Evolutionary conservation across 2,797 vertebrate species (phyloP), one percentile per base, ranked within the genome.

Genomic region (Cygnus olor): DNA sequence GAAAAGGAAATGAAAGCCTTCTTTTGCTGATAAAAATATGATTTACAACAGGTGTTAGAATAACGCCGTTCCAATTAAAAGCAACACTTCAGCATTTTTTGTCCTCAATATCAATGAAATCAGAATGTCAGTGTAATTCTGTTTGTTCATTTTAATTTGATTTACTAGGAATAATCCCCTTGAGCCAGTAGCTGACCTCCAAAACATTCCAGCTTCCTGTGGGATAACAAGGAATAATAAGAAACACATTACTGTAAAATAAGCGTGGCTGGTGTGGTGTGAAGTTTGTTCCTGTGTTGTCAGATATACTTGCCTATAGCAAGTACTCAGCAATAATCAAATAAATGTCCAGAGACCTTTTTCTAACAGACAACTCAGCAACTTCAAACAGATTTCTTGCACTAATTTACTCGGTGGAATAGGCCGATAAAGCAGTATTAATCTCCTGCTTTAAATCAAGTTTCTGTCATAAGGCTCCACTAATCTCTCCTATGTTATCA

Each of bases 381-480:
- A 96, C 96, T 97, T 97, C 96, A 97, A 97, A 97, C 87, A 96
- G 90, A 94, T 90, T 96, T 97, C 95, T 94, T 89, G 78, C 96
- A 92, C 93, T 95, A 96, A 97, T 95, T 96, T 96, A 90, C 90
- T 95, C 8, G 4, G 5, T 86, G 68, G 94, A 95, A 94, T 65
- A 73, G 93, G 83, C 93, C 44, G 80, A 97, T 96, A 98, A 97
- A 97, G 94, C 88, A 88, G 80, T 88, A 97, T 96, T 98, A 95
- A 97, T 97, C 97, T 98, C 92, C 95, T 95, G 92, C 92, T 96
- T 97, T 97, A 97, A 97, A 97, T 98, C 97, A 97, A 95, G 90
- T 92, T 97, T 98, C 97, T 96, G 94, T 96, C 94, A 95, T 93
- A 86, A 93, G 94, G 94, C n/a, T 96, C 89, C 96, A 97, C 97